Evolutionary conservation across 2,113 vertebrate species (phyloP).

Genomic region (Meriones unguiculatus): DNA sequence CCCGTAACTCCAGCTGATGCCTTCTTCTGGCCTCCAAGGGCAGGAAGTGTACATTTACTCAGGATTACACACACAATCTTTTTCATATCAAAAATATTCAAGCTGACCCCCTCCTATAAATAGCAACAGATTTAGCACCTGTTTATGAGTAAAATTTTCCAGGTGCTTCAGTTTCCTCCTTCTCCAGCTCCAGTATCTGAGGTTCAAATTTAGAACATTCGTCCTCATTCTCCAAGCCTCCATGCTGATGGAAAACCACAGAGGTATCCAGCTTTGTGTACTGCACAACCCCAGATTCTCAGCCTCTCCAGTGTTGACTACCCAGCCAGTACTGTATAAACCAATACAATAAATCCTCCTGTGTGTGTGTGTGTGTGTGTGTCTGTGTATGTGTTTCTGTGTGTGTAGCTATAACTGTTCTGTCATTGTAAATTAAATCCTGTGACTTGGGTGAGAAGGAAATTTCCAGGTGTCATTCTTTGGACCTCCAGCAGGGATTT

Average conservation of each 20-base stretch:
- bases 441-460: background rate
- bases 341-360: background rate
- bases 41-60: background rate
- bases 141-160: background rate
- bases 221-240: background rate
- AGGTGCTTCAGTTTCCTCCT: constrained; percentile 1
- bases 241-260: background rate
- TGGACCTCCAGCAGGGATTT: background rate
- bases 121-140: constrained; percentile 28
- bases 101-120: constrained; percentile 16
- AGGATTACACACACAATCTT: background rate
- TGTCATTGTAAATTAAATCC: background rate
- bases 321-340: background rate
- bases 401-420: background rate
- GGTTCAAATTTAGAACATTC: constrained; percentile 22
- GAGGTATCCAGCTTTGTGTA: no score
- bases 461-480: background rate
- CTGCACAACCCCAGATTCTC: background rate
- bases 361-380: background rate
- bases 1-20: background rate
- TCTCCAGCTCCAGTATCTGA: background rate
- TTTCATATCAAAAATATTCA: background rate
- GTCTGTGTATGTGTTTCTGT: background rate
- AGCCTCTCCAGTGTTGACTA: background rate
- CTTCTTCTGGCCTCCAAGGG: background rate